These are phyloP conservation scores for Trypoxylus dichotomus DNA, from an alignment of 1,140 invertebrate species.

Conservation along the genomic window DNA sequence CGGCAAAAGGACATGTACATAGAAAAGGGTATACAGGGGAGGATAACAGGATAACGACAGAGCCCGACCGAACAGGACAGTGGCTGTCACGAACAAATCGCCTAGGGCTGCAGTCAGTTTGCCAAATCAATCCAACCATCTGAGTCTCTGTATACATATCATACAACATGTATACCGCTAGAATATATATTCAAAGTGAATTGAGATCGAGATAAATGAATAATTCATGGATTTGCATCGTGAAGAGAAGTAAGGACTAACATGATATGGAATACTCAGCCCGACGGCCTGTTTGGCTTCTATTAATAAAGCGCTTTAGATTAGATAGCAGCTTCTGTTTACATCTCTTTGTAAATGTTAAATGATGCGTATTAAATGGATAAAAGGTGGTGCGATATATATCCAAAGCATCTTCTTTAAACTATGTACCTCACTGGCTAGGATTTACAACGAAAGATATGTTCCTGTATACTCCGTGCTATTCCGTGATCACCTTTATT, in stretches of 20 bases:
- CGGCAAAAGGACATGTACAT: constrained; percentile 5
- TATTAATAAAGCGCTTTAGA: constrained; percentile 46
- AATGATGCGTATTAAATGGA: constrained; percentile 39
- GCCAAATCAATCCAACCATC: constrained; percentile 38
- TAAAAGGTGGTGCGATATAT: constrained; percentile 7
- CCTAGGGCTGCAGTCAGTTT: constrained; percentile 38
- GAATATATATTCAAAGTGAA: constrained; percentile 42
- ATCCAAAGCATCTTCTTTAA: constrained; percentile 3
- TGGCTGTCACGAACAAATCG: constrained; percentile 39
- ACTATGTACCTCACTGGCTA: neutral
- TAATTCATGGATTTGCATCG: constrained; percentile 41
- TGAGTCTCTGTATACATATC: constrained; percentile 40
- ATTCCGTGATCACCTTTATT: too few relatives aligned
- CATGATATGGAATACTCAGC: constrained; percentile 40
- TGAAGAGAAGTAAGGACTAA: constrained; percentile 38
- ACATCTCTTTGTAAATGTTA: constrained; percentile 42
- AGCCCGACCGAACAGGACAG: constrained; percentile 25
- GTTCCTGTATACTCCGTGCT: too few relatives aligned
- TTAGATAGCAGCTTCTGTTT: constrained; percentile 45
- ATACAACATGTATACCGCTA: constrained; percentile 43
- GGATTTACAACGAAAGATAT: too few relatives aligned
- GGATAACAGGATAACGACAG: neutral
- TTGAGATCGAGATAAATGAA: constrained; percentile 42
- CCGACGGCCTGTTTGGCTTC: constrained; percentile 41
- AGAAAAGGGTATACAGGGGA: constrained; percentile 1